Evolutionary conservation across 2,113 vertebrate genomes (phyloP).

Genomic region (Saccopteryx bilineata): DNA sequence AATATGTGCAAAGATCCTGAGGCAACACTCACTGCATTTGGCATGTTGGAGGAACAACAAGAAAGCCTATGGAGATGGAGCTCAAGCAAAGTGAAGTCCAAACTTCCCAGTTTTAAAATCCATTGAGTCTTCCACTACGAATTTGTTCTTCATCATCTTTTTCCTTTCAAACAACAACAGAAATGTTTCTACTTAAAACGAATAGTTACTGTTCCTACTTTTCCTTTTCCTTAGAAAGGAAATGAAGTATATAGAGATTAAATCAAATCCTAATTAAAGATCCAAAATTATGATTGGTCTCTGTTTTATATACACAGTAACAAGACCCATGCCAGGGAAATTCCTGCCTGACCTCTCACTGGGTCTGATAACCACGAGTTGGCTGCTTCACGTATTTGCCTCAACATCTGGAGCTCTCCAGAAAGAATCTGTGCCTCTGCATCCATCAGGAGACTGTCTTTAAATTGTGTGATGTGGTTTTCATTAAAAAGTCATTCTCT

Average conservation of each 20-base stretch:
- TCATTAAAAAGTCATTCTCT: constrained; percentile 72
- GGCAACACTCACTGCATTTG: neutral
- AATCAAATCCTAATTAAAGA: constrained; percentile 78
- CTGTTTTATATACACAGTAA: constrained; percentile 71
- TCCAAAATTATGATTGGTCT: constrained; percentile 69
- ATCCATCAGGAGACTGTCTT: constrained; percentile 46
- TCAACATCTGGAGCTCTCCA: constrained; percentile 55
- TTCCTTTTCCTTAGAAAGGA: constrained; percentile 77
- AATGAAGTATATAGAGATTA: constrained; percentile 74
- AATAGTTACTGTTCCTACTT: constrained; percentile 68
- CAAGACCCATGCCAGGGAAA: constrained; percentile 65
- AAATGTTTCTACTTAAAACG: constrained; percentile 71
- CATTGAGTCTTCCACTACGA: constrained; percentile 29
- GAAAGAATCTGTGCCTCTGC: constrained; percentile 33
- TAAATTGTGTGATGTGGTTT: constrained; percentile 75
- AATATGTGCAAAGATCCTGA: constrained; percentile 33
- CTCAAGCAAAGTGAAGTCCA: neutral
- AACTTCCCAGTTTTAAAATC: constrained; percentile 4
- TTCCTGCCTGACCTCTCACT: constrained; percentile 46
- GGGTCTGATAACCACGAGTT: constrained; percentile 60
- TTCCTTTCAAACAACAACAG: constrained; percentile 59
- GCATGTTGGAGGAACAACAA: neutral
- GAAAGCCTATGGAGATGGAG: neutral
- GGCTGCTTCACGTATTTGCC: constrained; percentile 23
- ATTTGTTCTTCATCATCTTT: constrained; percentile 73